These are phyloP conservation scores for Zapus hudsonius DNA, from an alignment of 2,113 vertebrate genomes.

Conservation along the genomic window DNA sequence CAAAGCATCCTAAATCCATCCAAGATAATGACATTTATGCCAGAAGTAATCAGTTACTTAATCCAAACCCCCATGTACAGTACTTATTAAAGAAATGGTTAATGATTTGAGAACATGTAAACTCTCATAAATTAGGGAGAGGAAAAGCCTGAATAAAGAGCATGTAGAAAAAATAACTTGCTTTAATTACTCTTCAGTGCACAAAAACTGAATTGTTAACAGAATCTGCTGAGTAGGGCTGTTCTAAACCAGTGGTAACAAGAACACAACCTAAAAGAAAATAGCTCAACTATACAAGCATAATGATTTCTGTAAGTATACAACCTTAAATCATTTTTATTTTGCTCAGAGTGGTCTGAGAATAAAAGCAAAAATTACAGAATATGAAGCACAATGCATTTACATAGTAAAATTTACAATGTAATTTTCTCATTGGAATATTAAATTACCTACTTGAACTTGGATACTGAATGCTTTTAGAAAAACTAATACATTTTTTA, in stretches of 20 bases:
- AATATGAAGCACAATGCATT: slow-evolving; percentile 84
- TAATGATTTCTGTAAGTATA: slow-evolving; percentile 41
- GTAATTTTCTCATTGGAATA: slow-evolving; percentile 73
- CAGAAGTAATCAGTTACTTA: slow-evolving; percentile 33
- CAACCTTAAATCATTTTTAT: slow-evolving; percentile 72
- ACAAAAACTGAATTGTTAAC: slow-evolving; percentile 42
- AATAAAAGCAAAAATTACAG: slow-evolving; percentile 82
- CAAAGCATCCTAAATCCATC: slow-evolving; percentile 31
- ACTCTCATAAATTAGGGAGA: slow-evolving; percentile 21
- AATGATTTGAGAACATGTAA: slow-evolving; percentile 57
- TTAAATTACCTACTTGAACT: slow-evolving; percentile 57
- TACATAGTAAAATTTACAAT: slow-evolving; percentile 85
- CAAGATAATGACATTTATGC: slow-evolving; percentile 18
- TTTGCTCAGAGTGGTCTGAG: slow-evolving; percentile 91
- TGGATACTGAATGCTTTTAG: slow-evolving; percentile 58
- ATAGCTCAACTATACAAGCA: slow-evolving; percentile 4
- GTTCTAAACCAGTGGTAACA: slow-evolving; percentile 13
- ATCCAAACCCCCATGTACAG: slow-evolving; percentile 4
- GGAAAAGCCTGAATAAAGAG: slow-evolving; percentile 23
- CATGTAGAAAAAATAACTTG: not conserved
- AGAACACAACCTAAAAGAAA: slow-evolving; percentile 9
- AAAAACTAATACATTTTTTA: slow-evolving; percentile 78
- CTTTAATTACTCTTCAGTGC: slow-evolving; percentile 12
- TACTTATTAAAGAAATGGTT: not conserved
- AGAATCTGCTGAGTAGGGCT: slow-evolving; percentile 7